These are phyloP conservation scores for Antechinus stuartii DNA, from an alignment of 2,113 vertebrate genomes.

Conservation along the genomic window DNA sequence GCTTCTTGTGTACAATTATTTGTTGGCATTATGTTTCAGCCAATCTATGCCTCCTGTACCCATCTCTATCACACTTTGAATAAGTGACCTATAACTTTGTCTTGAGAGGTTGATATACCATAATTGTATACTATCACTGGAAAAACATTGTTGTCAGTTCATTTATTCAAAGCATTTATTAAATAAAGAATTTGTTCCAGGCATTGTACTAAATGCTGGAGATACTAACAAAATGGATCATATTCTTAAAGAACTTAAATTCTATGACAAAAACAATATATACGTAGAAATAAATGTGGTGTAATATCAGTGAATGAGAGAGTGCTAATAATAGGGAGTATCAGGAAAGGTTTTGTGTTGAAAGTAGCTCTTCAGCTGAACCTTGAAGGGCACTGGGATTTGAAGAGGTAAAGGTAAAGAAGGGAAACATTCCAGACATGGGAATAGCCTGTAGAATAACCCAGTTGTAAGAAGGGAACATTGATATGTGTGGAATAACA, in stretches of 20 bases:
- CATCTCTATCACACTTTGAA: not conserved
- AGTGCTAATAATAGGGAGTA: not conserved
- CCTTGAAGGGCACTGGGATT: not conserved
- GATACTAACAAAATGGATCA: not conserved
- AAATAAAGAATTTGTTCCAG: not conserved
- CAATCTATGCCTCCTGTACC: not conserved
- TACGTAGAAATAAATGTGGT: not conserved
- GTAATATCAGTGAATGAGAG: not conserved
- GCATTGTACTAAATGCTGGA: not conserved
- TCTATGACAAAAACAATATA: not conserved
- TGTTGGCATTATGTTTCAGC: not conserved
- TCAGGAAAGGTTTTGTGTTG: not conserved
- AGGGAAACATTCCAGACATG: not conserved
- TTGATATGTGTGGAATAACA: not conserved
- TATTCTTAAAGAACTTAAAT: not conserved
- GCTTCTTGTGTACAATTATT: not conserved
- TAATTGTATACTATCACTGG: not conserved
- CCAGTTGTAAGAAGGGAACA: not conserved
- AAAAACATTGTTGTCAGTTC: not conserved
- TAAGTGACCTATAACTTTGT: not conserved
- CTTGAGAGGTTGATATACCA: not conserved
- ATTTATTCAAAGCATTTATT: not conserved
- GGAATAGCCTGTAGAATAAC: not conserved
- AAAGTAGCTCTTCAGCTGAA: not conserved
- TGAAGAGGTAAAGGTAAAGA: not conserved